Evolutionary conservation across 2,888 invertebrate species (phyloP), one percentile per base, ranked within the genome.

Genomic region (Prosapia bicincta): DNA sequence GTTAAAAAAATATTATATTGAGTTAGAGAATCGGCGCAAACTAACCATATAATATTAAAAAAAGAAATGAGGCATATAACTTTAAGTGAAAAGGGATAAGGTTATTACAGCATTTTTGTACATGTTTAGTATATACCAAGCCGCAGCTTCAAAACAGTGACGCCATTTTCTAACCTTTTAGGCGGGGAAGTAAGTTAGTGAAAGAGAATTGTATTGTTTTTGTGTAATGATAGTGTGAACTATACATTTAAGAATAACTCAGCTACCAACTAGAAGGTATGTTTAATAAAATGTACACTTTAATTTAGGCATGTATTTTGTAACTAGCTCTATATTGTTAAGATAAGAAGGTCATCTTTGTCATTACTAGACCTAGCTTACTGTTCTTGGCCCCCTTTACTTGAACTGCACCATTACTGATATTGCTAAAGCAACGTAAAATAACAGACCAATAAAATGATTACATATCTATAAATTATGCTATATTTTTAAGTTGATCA

Each of bases 111-210:
- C 15, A 15, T 26, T 25, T 67, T 67, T 67, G 26, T 67, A 3
- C 26, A 67, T 67, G 67, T 26, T 67, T 67, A 15, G 20, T 54
- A 54, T 54, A 6, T 20, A 54, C 20, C 54, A 54, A 54, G 54
- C 20, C n/a, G 54, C 5, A 25, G 68, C 73, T 73, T 26, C 38
- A 73, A 32, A 73, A 73, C 73, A 73, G 72, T 72, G 76, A 76
- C 76, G 76, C 76, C 76, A 76, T 76, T 76, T 72, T 76, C 69
- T 76, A 76, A 76, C 76, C 76, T 76, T 76, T 76, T 73, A 73
- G 76, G 73, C 73, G 76, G 76, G 76, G 73, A 76, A 68, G 30
- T 67, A 66, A 70, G 76, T 72, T 72, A 72, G 28, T 69, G 65
- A 23, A 70, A 72, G 66, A 32, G 43, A 67, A 71, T 67, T 38